phyloP scores from a whole-genome alignment of 2,113 vertebrate species.

The Thryonomys swinderianus region DNA sequence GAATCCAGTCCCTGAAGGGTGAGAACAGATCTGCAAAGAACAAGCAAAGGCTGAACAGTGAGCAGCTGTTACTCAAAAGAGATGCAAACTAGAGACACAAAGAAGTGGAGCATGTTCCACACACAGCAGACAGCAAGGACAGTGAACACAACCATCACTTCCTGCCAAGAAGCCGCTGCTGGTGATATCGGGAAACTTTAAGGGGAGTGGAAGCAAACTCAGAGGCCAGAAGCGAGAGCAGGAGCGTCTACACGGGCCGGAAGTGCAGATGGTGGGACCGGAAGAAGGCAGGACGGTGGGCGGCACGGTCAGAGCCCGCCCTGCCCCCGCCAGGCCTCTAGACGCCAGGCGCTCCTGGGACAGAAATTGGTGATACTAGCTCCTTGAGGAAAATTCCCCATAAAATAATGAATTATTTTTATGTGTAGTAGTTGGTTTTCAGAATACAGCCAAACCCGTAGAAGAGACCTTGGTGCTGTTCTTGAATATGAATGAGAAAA shows the following conservation, averaged over 20 bases:
- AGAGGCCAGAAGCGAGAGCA: neutral
- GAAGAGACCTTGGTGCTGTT: neutral
- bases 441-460: neutral
- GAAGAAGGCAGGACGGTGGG: neutral
- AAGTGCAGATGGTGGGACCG: neutral
- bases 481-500: slow-evolving; percentile 38
- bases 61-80: neutral
- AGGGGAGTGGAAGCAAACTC: neutral
- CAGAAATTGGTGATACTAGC: neutral
- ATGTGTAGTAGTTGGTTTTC: neutral
- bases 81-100: neutral
- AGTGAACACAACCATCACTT: neutral
- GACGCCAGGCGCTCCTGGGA: neutral
- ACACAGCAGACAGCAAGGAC: neutral
- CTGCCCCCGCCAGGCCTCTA: neutral
- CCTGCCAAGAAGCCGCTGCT: neutral
- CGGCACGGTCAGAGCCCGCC: neutral
- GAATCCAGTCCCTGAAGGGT: neutral
- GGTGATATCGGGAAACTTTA: neutral
- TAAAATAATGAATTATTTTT: neutral
- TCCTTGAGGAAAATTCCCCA: neutral
- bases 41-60: neutral
- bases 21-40: neutral
- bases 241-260: neutral
- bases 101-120: neutral